phyloP scores from a whole-genome alignment of 2,797 vertebrate genomes.

The Myioborus miniatus region DNA sequence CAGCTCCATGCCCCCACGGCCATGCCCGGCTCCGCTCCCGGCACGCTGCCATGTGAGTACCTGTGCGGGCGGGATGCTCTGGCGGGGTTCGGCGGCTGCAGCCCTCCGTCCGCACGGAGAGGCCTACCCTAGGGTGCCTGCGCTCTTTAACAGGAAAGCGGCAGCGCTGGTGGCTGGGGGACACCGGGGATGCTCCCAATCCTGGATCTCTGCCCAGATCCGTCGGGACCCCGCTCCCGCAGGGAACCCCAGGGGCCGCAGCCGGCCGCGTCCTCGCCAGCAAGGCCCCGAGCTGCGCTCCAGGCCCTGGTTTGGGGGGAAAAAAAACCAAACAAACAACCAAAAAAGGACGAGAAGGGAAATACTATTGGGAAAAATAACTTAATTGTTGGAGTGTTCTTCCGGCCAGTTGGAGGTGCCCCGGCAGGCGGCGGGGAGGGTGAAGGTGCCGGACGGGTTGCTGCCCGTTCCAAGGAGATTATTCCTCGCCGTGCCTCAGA shows the following conservation, averaged over 20 bases:
- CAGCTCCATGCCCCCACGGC: constrained; percentile 7
- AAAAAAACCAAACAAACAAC: too few species aligned
- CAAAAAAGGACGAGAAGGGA: background rate
- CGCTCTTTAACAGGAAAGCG: background rate
- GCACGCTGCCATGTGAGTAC: constrained; percentile 50
- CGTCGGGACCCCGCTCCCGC: background rate
- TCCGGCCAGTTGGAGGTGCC: background rate
- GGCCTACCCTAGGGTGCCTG: background rate
- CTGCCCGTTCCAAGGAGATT: background rate
- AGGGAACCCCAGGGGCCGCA: background rate
- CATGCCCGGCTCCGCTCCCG: background rate
- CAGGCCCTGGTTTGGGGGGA: background rate
- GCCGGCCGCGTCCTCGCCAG: background rate
- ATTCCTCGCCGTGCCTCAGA: background rate
- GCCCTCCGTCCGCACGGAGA: background rate
- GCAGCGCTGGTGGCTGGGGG: background rate
- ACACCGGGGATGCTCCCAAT: background rate
- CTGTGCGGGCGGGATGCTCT: background rate
- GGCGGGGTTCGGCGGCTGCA: background rate
- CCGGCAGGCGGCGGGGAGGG: background rate
- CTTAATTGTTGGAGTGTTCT: background rate
- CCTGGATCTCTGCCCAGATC: background rate
- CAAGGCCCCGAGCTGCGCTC: background rate
- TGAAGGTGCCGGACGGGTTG: background rate
- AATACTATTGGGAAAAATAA: background rate